phyloP scores from a whole-genome alignment of 2,888 invertebrate genomes.

The Malachius bipustulatus region DNA sequence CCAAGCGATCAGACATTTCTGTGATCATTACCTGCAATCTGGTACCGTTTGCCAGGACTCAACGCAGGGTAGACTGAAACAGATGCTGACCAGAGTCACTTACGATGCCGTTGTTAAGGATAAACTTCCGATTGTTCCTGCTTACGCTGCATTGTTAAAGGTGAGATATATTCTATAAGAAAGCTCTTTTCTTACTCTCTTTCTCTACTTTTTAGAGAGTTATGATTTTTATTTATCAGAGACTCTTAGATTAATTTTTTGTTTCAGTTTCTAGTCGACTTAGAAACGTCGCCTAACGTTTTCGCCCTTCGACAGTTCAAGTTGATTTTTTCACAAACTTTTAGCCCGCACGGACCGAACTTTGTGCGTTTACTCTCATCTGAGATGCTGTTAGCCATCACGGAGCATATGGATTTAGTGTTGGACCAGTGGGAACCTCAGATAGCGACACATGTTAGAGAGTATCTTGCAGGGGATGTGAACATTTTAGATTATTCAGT shows the following conservation, averaged over 20 bases:
- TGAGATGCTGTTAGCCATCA: constrained; percentile 50
- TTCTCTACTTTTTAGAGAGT: too few relatives aligned
- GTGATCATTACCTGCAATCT: constrained; percentile 48
- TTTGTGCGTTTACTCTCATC: constrained; percentile 47
- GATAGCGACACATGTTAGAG: constrained; percentile 28
- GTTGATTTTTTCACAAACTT: constrained; percentile 43
- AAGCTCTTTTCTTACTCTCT: too few relatives aligned
- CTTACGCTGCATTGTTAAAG: constrained; percentile 58
- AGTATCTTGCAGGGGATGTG: constrained; percentile 40
- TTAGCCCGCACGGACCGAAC: constrained; percentile 34
- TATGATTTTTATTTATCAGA: too few relatives aligned
- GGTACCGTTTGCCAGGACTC: constrained; percentile 12
- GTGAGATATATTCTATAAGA: too few relatives aligned
- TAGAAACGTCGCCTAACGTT: constrained; percentile 38
- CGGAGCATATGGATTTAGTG: constrained; percentile 42
- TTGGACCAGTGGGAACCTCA: constrained; percentile 45
- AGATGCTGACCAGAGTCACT: constrained; percentile 53
- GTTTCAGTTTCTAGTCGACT: constrained; percentile 27
- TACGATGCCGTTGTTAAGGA: constrained; percentile 75
- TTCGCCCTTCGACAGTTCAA: constrained; percentile 67
- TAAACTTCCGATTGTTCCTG: constrained; percentile 60
- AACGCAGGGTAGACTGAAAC: constrained; percentile 39
- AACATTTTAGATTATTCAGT: constrained; percentile 27
- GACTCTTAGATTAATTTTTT: constrained; percentile 15
- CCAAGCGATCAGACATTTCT: constrained; percentile 55